Base-by-base conservation (phyloP, 2,113 vertebrate genomes). In the Pelobates fuscus region DNA sequence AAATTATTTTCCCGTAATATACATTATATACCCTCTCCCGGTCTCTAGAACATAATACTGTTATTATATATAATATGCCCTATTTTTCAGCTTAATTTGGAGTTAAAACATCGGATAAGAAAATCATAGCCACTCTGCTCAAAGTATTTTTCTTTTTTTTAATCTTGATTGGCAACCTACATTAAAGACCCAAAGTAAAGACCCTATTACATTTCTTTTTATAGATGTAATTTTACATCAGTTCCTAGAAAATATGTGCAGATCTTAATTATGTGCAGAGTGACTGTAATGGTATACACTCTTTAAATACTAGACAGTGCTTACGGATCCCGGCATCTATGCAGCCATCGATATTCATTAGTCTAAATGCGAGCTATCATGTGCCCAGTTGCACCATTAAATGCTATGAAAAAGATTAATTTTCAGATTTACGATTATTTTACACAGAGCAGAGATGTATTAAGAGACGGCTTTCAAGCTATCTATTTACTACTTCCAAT, bases 141-240 rank as follows among this genome's bases (percentile, higher is more conserved):
- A 18, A 14, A 15, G 44, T 49, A 49, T 18, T 49, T 49, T 49
- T 21, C 6, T n/a, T n/a, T n/a, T n/a, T n/a, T n/a, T n/a, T n/a
- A n/a, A 55, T 55, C 4, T 23, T 55, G 52, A 20, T 55, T 55
- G 52, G 52, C 21, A 55, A 17, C n/a, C 1, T 18, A 55, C 52
- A 55, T 55, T n/a, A n/a, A 23, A 71, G 21, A 71, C 11, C 17
- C 25, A 23, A 71, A 61, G 37, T 23, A 58, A 71, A 49, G 49
- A 5, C 25, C 15, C 49, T 43, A 37, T 61, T 46, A 11, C 24
- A 8, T 60, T 60, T 60, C 32, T 23, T 29, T 66, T 61, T 29
- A 46, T 30, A 61, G 57, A 61, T 58, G 24, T 71, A 61, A 61
- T 61, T 44, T 27, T 71, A 61, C 23, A 61, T n/a, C 18, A 60